phyloP scores from a whole-genome alignment of 2,888 invertebrate species.

The Lasioglossum villosulum region DNA sequence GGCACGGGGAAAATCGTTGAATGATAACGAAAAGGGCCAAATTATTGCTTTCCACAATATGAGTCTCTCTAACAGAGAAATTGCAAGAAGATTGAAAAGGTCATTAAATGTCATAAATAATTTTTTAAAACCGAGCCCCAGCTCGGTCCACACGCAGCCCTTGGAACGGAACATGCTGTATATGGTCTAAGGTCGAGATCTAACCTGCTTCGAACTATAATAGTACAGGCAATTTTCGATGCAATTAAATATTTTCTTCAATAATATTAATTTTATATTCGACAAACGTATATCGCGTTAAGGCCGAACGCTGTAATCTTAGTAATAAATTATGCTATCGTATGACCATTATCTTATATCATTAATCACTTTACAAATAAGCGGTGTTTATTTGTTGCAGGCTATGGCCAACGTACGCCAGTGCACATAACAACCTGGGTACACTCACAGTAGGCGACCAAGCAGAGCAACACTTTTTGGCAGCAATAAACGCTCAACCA shows the following conservation, averaged over 20 bases:
- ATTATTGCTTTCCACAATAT: too few species aligned
- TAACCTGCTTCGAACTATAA: too few species aligned
- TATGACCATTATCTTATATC: constrained; percentile 28
- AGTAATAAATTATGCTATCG: constrained; percentile 39
- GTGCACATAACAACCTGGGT: constrained; percentile 95
- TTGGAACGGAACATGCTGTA: too few species aligned
- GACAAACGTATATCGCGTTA: neutral
- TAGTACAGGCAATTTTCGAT: too few species aligned
- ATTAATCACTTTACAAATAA: constrained; percentile 57
- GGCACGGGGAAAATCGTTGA: too few species aligned
- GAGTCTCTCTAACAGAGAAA: too few species aligned
- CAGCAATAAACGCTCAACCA: constrained; percentile 90
- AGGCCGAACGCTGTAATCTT: constrained; percentile 31
- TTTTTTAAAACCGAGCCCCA: too few species aligned
- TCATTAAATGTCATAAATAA: too few species aligned
- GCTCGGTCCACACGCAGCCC: too few species aligned
- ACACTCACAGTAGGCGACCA: constrained; percentile 90
- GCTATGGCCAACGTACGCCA: constrained; percentile 93
- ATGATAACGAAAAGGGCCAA: too few species aligned
- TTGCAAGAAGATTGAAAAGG: too few species aligned
- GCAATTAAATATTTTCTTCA: neutral
- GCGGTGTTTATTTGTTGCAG: constrained; percentile 84
- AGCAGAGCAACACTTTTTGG: constrained; percentile 92
- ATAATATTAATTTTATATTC: neutral
- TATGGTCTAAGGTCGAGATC: too few species aligned